phyloP scores from a whole-genome alignment of 2,113 vertebrate species.

The Notechis scutatus region DNA sequence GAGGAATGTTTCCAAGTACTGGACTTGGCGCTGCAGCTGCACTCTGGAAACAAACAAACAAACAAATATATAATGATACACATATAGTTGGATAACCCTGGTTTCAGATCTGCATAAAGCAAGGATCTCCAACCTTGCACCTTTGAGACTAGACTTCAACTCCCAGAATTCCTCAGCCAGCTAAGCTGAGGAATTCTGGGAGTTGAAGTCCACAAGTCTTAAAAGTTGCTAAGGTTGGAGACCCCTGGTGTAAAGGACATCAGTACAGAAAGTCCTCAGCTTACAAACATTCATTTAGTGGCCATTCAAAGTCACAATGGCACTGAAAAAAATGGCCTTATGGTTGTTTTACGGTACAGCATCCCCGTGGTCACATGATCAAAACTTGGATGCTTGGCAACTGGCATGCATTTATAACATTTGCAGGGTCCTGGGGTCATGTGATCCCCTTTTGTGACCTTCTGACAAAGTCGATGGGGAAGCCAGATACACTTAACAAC shows the following conservation, averaged over 20 bases:
- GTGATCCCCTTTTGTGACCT: neutral
- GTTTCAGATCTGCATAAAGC: neutral
- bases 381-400: neutral
- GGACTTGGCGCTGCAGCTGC: conserved; percentile 87
- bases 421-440: neutral
- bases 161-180: no score
- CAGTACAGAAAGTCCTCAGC: neutral
- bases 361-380: neutral
- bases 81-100: neutral
- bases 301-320: neutral
- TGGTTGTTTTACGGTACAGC: neutral
- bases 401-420: neutral
- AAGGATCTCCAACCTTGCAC: no score
- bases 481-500: neutral
- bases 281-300: neutral
- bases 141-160: no score
- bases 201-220: no score
- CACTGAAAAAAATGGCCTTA: neutral
- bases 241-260: neutral
- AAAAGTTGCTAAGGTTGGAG: no score
- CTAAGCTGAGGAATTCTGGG: no score
- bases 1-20: conserved; percentile 89
- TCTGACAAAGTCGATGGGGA: neutral
- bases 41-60: conserved; percentile 73
- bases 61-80: conserved; percentile 26